Evolutionary conservation across 2,113 vertebrate genomes (phyloP).

Genomic region (Enhydra lutris): DNA sequence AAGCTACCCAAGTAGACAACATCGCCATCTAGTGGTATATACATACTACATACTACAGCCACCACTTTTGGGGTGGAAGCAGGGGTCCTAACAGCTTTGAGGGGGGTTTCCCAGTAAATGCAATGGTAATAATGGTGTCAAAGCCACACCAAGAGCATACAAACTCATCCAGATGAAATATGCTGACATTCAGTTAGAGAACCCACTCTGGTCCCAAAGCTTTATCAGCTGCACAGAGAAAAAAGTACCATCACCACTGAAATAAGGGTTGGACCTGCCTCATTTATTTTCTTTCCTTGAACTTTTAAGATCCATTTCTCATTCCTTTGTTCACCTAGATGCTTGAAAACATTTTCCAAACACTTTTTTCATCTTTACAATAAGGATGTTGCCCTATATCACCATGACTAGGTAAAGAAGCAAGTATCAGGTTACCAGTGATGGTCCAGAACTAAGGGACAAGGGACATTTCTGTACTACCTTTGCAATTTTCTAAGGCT

Average conservation of each 20-base stretch:
- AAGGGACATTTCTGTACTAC: background rate
- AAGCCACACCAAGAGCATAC: background rate
- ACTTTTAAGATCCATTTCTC: background rate
- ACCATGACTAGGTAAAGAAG: background rate
- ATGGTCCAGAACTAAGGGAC: background rate
- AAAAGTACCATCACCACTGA: background rate
- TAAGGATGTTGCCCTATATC: background rate
- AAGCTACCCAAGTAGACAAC: conserved; percentile 35
- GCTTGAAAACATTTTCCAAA: background rate
- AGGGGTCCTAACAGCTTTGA: background rate
- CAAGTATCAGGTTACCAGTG: background rate
- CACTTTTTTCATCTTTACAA: background rate
- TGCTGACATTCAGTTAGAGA: background rate
- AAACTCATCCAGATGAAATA: background rate
- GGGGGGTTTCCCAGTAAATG: background rate
- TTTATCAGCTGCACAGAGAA: background rate
- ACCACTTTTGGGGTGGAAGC: background rate
- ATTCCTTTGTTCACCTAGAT: background rate
- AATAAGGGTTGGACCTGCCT: background rate
- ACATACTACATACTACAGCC: background rate
- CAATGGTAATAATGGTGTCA: no score
- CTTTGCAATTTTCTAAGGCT: background rate
- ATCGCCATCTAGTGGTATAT: conserved; percentile 65
- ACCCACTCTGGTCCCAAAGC: background rate
- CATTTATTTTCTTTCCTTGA: background rate